phyloP scores from a whole-genome alignment of 1,140 invertebrate genomes.

The Hylyphantes graminicola region DNA sequence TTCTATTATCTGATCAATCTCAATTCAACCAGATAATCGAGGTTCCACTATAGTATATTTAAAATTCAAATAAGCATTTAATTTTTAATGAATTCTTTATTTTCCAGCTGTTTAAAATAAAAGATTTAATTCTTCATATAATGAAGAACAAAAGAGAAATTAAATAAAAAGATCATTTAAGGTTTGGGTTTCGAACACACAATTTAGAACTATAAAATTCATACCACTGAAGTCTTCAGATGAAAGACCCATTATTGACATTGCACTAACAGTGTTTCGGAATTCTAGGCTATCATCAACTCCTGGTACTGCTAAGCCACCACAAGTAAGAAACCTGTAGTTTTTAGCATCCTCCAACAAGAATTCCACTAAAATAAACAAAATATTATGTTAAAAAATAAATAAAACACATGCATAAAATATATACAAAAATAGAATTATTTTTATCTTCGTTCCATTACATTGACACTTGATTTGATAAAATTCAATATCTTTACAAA shows the following conservation, averaged over 20 bases:
- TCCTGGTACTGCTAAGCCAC: conserved; percentile 84
- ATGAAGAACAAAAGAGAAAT: no score
- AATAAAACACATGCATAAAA: neutral
- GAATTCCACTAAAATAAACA: conserved; percentile 86
- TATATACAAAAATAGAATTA: neutral
- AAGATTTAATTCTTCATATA: no score
- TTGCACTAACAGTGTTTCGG: conserved; percentile 92
- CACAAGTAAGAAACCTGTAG: conserved; percentile 91
- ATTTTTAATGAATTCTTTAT: no score
- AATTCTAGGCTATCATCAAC: conserved; percentile 96
- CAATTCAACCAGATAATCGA: no score
- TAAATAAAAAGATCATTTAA: no score
- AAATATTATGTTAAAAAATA: neutral
- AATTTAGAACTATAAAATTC: conserved; percentile 37
- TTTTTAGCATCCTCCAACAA: conserved; percentile 94
- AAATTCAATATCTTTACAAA: no score
- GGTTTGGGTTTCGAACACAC: neutral
- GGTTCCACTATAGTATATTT: no score
- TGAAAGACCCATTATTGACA: conserved; percentile 99
- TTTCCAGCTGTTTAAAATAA: no score
- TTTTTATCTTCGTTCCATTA: neutral
- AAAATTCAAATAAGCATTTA: no score
- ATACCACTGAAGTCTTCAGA: conserved; percentile 81
- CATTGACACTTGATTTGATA: no score
- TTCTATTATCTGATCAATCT: no score